Evolutionary conservation across 2,888 invertebrate species (phyloP).

Genomic region (Parochlus steinenii): DNA sequence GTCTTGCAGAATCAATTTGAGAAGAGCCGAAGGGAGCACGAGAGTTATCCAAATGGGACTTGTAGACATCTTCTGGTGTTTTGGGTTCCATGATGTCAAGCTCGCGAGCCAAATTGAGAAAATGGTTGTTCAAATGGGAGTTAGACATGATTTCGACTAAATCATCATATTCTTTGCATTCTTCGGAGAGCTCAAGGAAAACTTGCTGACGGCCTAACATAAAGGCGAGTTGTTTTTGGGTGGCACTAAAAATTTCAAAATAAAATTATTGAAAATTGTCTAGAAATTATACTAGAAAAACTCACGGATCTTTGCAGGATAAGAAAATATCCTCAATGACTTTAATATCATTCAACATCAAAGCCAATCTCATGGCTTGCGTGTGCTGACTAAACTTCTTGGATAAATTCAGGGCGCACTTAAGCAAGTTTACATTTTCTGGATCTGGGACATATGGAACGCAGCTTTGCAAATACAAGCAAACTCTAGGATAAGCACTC

Average conservation of each 20-base stretch:
- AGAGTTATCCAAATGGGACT: constrained; percentile 86
- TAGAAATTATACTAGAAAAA: constrained; percentile 17
- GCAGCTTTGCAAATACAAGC: constrained; percentile 73
- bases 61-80: constrained; percentile 97
- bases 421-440: constrained; percentile 71
- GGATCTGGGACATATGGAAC: constrained; percentile 92
- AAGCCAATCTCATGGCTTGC: constrained; percentile 77
- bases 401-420: constrained; percentile 70
- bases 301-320: constrained; percentile 68
- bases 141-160: constrained; percentile 86
- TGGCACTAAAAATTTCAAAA: constrained; percentile 39
- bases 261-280: constrained; percentile 5
- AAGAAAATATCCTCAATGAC: constrained; percentile 73
- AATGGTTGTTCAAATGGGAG: constrained; percentile 82
- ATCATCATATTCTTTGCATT: constrained; percentile 48
- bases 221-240: constrained; percentile 88
- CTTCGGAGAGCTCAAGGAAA: constrained; percentile 59
- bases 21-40: constrained; percentile 56
- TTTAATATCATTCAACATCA: constrained; percentile 70
- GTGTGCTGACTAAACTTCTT: constrained; percentile 75
- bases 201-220: constrained; percentile 91
- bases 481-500: constrained; percentile 80
- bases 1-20: constrained; percentile 84
- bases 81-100: constrained; percentile 99
- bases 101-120: constrained; percentile 85